phyloP scores from a whole-genome alignment of 2,797 vertebrate genomes.

The Falco cherrug region DNA sequence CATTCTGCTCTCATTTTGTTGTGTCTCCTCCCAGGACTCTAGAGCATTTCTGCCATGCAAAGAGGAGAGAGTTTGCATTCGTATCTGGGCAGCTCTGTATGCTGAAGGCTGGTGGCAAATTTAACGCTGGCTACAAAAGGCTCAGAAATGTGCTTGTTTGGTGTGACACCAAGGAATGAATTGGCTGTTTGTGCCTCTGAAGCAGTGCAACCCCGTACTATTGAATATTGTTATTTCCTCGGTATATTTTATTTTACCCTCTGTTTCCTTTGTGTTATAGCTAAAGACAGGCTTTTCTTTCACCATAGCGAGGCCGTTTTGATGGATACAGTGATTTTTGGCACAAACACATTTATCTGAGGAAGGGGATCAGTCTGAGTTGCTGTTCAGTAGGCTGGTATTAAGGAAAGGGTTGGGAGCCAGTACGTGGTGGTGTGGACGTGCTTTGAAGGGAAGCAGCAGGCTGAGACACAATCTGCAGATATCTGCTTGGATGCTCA shows the following conservation, averaged over 20 bases:
- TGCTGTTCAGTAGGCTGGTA: neutral
- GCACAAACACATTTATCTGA: rapidly evolving
- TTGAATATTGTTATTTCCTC: neutral
- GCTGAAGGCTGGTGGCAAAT: neutral
- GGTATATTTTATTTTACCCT: neutral
- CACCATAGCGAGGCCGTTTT: rapidly evolving
- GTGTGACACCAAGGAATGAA: neutral
- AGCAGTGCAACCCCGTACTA: neutral
- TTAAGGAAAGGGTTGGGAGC: neutral
- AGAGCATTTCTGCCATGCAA: neutral
- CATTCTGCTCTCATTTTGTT: neutral
- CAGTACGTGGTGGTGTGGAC: rapidly evolving
- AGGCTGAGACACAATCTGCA: no score
- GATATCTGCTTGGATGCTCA: neutral
- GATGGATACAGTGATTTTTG: neutral
- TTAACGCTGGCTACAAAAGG: neutral
- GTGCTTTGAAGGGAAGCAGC: neutral
- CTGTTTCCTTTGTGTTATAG: neutral
- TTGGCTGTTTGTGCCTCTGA: neutral
- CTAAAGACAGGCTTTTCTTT: neutral
- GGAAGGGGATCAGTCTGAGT: neutral
- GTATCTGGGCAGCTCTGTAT: neutral
- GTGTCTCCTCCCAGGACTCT: neutral
- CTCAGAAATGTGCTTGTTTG: neutral
- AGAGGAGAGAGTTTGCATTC: neutral